Base-by-base conservation (phyloP, 2,113 vertebrate genomes). In the Pagrus major region DNA sequence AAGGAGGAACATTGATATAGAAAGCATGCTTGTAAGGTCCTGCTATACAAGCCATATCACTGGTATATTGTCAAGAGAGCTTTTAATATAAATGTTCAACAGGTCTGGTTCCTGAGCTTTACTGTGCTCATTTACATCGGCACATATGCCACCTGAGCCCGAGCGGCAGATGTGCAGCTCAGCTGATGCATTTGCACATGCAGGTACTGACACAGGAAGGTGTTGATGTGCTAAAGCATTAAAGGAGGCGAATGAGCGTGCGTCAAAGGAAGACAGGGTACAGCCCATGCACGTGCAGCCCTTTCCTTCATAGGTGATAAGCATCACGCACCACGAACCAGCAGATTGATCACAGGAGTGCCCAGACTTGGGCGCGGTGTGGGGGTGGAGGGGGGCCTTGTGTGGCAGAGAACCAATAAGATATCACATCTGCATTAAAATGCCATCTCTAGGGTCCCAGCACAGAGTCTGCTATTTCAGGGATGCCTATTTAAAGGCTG, bases 401-500 rank as follows among this genome's bases (percentile, higher is more conserved):
- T 44, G 33, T 42, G 79, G 72, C 68, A 63, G 67, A 42, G 75
- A 85, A 61, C 70, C 85, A 89, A 90, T 91, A 93, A 93, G 92
- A 93, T 88, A 89, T 85, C 91, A 91, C 88, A 91, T 92, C 92
- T 93, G 86, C 93, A 93, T 95, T 91, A 91, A 94, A 89, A 91
- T 89, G 83, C 81, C 85, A 94, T 93, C 91, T 93, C 88, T 54
- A 60, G 91, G 75, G 84, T 86, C 80, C 71, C 64, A 11, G 80
- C 49, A 49, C 87, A 88, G 60, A 78, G 82, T 83, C 85, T 71
- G 86, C 89, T 94, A 92, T 94, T 95, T 94, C 93, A 93, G 91
- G 77, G 94, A 91, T 84, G 89, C 80, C 93, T 88, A 91, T 96
- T 96, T 95, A 92, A 95, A 93, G 94, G 91, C 89, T 70, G 66